Evolutionary conservation across 2,888 invertebrate genomes (phyloP).

Genomic region (Cordilura impudica): DNA sequence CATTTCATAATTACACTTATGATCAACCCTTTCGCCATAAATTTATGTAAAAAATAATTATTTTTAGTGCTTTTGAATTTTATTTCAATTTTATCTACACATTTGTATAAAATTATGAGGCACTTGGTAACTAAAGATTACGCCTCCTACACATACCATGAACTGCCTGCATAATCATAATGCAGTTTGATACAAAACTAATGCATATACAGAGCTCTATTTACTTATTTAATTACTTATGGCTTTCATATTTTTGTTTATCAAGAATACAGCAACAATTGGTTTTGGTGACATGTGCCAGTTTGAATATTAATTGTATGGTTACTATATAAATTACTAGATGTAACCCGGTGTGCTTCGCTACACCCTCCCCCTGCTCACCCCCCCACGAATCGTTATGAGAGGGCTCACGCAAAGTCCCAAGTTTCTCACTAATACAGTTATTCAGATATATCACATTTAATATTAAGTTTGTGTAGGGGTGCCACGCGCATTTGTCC

Average conservation of each 20-base stretch:
- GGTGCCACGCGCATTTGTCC: too few relatives aligned
- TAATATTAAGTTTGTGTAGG: too few relatives aligned
- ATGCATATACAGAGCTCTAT: conserved; percentile 8
- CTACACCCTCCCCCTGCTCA: too few relatives aligned
- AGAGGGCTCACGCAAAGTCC: too few relatives aligned
- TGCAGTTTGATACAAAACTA: conserved; percentile 6
- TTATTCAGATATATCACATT: too few relatives aligned
- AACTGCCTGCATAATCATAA: conserved; percentile 17
- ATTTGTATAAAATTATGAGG: conserved; percentile 39
- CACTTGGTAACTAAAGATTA: conserved; percentile 46
- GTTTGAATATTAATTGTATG: too few relatives aligned
- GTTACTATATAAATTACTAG: too few relatives aligned
- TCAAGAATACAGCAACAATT: neutral
- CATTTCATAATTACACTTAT: conserved; percentile 11
- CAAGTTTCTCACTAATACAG: too few relatives aligned
- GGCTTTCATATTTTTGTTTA: conserved; percentile 16
- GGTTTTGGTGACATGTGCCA: conserved; percentile 11
- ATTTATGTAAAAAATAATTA: neutral
- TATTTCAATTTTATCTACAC: conserved; percentile 11
- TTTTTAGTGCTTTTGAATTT: conserved; percentile 15
- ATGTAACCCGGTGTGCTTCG: too few relatives aligned
- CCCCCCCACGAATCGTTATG: too few relatives aligned
- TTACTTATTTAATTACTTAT: conserved; percentile 21
- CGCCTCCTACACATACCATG: conserved; percentile 15
- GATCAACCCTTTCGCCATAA: conserved; percentile 29